phyloP scores from a whole-genome alignment of 2,797 vertebrate species.

The Pelochelys cantorii region DNA sequence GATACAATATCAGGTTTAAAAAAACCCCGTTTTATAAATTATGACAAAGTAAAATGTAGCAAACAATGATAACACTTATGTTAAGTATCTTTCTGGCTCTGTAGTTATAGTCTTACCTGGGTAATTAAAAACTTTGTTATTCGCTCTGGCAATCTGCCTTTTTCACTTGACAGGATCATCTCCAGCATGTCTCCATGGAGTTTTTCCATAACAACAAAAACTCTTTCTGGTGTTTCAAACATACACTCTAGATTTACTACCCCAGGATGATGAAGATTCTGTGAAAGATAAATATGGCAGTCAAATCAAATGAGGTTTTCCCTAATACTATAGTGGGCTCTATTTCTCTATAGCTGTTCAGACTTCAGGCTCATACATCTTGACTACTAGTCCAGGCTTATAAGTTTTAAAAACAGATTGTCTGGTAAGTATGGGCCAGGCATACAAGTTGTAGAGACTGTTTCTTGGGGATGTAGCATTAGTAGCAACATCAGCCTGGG shows the following conservation, averaged over 20 bases:
- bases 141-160: constrained; percentile 93
- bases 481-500: not conserved
- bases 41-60: constrained; percentile 40
- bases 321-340: constrained; percentile 50
- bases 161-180: constrained; percentile 98
- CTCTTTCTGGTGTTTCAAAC: constrained; percentile 96
- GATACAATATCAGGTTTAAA: not conserved
- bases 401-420: not conserved
- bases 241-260: constrained; percentile 98
- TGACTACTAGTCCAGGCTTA: not conserved
- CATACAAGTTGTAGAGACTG: not conserved
- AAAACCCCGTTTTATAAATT: not conserved
- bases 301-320: constrained; percentile 70
- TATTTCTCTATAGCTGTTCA: constrained; percentile 49
- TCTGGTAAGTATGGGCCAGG: not conserved
- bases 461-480: not conserved
- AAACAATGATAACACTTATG: constrained; percentile 60
- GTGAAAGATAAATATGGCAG: constrained; percentile 77
- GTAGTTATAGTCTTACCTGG: constrained; percentile 86
- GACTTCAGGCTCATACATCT: constrained; percentile 25
- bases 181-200: constrained; percentile 98
- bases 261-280: constrained; percentile 95
- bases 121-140: constrained; percentile 96
- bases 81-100: constrained; percentile 45
- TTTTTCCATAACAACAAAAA: constrained; percentile 99